Base-by-base conservation (phyloP, 2,113 vertebrate genomes). In the Galemys pyrenaicus region DNA sequence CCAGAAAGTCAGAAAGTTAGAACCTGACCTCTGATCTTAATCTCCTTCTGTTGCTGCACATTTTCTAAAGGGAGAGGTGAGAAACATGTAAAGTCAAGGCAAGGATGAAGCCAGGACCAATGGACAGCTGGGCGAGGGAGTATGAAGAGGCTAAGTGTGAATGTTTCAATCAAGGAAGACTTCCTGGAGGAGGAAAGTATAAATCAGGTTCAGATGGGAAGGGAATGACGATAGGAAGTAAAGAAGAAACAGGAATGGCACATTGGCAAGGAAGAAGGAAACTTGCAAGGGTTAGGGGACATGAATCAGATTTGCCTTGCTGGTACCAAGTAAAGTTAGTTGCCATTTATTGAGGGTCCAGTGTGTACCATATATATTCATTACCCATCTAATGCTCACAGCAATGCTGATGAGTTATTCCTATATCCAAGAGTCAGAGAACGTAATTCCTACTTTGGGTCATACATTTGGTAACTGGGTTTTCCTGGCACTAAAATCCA, bases 111-210 rank as follows among this genome's bases (percentile, higher is more conserved):
- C 75, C 49, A 58, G 77, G n/a, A 67, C 19, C 9, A 2, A 15
- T 9, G 46, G 24, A 28, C 30, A 83, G 46, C 20, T 65, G 30
- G 54, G 46, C 71, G n/a, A 24, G 30, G 30, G 10, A 7, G 7
- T 22, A 9, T 4, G 22, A 92, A 80, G 79, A 30, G 65, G 7
- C 24, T 62, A 51, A 79, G 49, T 41, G 28, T 44, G 82, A 85
- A 54, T 5, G 68, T 79, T 85, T 39, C 41, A 64, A 24, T 84
- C 35, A 54, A 22, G 24, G 56, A 96, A 92, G 84, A 82, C 60
- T 94, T 96, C 77, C 77, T 87, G 37, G 67, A 87, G 67, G 71
- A 95, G 51, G 54, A 68, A 37, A 81, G n/a, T 77, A 22, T 35
- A 70, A 65, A 73, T 51, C 39, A 83, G 41, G 13, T 85, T 89